phyloP scores from a whole-genome alignment of 2,113 vertebrate genomes.

The Cercopithecus mona region DNA sequence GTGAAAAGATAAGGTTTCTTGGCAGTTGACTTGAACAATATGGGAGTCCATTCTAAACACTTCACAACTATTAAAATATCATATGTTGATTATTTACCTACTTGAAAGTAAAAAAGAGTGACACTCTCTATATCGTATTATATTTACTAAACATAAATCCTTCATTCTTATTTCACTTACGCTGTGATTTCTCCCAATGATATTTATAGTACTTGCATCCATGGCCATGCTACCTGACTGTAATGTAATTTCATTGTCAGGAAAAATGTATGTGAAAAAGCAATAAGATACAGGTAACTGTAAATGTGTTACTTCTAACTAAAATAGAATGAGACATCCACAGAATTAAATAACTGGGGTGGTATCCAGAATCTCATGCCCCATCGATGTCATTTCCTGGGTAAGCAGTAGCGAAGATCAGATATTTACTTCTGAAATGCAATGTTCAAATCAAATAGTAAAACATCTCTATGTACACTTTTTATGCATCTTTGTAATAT shows the following conservation, averaged over 20 bases:
- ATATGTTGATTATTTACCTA: background rate
- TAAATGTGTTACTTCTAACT: background rate
- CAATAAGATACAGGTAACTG: background rate
- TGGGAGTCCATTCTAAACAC: background rate
- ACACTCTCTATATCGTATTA: rapidly evolving
- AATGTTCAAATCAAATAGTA: no score
- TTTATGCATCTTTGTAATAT: no score
- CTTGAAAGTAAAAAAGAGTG: background rate
- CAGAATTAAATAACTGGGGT: no score
- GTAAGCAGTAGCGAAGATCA: no score
- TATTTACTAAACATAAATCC: background rate
- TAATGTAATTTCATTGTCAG: background rate
- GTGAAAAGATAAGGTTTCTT: background rate
- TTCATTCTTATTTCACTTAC: background rate
- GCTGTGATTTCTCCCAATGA: background rate
- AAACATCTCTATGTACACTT: no score
- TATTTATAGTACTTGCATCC: background rate
- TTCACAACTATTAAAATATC: background rate
- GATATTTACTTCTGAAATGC: no score
- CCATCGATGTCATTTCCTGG: no score
- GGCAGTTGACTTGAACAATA: background rate
- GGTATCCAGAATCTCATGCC: no score
- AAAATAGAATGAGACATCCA: background rate
- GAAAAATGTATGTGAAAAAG: background rate
- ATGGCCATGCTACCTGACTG: background rate